Evolutionary conservation across 2,888 invertebrate genomes (phyloP).

Genomic region (Ophion ellenae): DNA sequence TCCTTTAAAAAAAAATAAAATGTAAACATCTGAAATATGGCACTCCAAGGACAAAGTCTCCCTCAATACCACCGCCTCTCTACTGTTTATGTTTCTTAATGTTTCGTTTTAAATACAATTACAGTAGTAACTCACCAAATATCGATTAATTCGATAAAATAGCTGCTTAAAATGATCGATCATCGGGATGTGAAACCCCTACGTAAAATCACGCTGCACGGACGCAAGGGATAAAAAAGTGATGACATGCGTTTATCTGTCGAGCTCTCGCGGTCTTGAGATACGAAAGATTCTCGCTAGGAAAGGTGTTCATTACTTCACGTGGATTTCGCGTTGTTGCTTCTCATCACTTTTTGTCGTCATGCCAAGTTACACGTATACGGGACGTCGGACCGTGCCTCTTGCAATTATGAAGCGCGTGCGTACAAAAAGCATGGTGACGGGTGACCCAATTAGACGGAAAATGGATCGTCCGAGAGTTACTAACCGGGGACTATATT

Average conservation of each 20-base stretch:
- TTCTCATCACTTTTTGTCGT: conserved; percentile 46
- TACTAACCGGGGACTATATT: not conserved
- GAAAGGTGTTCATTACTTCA: conserved; percentile 59
- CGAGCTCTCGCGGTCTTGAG: conserved; percentile 1
- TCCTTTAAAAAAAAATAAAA: too few relatives aligned
- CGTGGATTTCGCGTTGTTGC: conserved; percentile 50
- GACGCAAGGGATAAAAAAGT: conserved; percentile 31
- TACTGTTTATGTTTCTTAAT: too few relatives aligned
- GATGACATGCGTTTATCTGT: conserved; percentile 2
- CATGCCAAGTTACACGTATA: conserved; percentile 18
- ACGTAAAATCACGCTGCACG: not conserved
- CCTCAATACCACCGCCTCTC: too few relatives aligned
- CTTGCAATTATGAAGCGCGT: conserved; percentile 59
- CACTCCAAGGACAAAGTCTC: too few relatives aligned
- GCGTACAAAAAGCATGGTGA: conserved; percentile 64
- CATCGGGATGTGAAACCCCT: not conserved
- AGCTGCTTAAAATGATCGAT: not conserved
- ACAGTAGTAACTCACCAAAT: not conserved
- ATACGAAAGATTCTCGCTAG: conserved; percentile 30
- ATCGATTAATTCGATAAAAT: not conserved
- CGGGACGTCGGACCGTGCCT: not conserved
- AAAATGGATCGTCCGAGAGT: conserved; percentile 61
- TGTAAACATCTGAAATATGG: too few relatives aligned
- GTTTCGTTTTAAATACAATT: not conserved
- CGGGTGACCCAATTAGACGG: conserved; percentile 67